Base-by-base conservation (phyloP, 2,797 vertebrate genomes). In the Hylomyscus alleni region DNA sequence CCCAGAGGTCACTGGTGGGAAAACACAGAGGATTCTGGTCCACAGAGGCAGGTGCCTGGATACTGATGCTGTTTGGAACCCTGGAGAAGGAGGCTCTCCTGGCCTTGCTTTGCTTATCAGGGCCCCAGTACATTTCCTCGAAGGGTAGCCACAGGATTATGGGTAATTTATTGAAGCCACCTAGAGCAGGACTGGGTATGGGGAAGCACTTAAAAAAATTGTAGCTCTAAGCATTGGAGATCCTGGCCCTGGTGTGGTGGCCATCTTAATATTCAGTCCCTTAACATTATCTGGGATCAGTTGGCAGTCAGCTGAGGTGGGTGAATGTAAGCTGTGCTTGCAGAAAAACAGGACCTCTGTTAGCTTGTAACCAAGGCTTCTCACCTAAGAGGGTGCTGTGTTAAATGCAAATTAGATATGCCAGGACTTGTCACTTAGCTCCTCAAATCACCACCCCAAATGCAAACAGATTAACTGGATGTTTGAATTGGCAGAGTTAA, bases 401-500 rank as follows among this genome's bases (percentile, higher is more conserved):
- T 24, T 62, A 67, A n/a, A 69, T 5, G 1, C 31, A 75, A 89
- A 60, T 72, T 90, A 76, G 72, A 62, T 65, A 17, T n/a, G 54
- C 60, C 24, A 87, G 62, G 90, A 15, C n/a, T 93, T 50, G 24
- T 22, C 87, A 95, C 62, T 31, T n/a, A 75, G 87, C n/a, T 90
- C 95, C 94, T 89, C 50, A n/a, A 4, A 37, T n/a, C 4, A 11
- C 26, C 65, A 62, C 65, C 77, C 92, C 26, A 90, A 85, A 96
- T 22, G 26, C 89, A 87, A 93, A 94, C 86, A 94, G n/a, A 83
- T 75, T 62, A 90, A 72, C 80, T 76, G 26, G 34, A 89, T 31
- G 37, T 96, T 89, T 83, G 93, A 93, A 62, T 78, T 95, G 87
- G 58, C 72, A 31, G 95, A 47, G 80, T 40, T 4, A 62, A 67